Base-by-base conservation (phyloP, 2,113 vertebrate genomes). In the Pica pica region DNA sequence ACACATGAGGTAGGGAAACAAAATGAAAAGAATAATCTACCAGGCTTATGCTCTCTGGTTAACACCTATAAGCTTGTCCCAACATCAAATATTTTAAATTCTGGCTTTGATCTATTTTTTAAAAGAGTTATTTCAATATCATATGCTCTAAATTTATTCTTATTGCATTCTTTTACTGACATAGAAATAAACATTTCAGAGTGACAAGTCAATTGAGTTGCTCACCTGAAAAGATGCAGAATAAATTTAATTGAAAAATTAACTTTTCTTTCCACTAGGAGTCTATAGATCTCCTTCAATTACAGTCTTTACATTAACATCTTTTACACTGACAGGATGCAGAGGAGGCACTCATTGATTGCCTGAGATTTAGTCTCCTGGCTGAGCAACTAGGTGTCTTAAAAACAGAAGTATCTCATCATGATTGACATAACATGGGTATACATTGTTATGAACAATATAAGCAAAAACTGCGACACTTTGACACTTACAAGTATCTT, bases 81-180 rank as follows among this genome's bases (percentile, higher is more conserved):
- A 92, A 81, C 75, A 92, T 39, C 49, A 94, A 88, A 93, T 95
- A 92, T 64, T 95, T 95, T 83, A 75, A 93, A 78, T 73, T 82
- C 65, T 96, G 49, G 7, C 93, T 96, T 96, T 93, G 88, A 93
- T 94, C 87, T 94, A 11, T 63, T 92, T 94, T 91, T 86, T 57
- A 44, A 86, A 91, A 81, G 8, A 69, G 35, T 35, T 80, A 12
- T 55, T 96, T 91, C 83, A 61, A 75, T 86, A 90, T 93, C 47
- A 46, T 60, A 27, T 57, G 30, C 44, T 64, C 60, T 82, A 70
- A 64, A 78, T 90, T 92, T 81, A 83, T 90, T 88, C 68, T 77
- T 91, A 65, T 19, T 95, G 13, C 9, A 61, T 49, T 67, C 41
- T 91, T 94, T 83, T 75, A 33, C 20, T 89, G 60, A 77, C 56